Evolutionary conservation across 1,140 invertebrate genomes (phyloP).

Genomic region (Aphidius ervi): DNA sequence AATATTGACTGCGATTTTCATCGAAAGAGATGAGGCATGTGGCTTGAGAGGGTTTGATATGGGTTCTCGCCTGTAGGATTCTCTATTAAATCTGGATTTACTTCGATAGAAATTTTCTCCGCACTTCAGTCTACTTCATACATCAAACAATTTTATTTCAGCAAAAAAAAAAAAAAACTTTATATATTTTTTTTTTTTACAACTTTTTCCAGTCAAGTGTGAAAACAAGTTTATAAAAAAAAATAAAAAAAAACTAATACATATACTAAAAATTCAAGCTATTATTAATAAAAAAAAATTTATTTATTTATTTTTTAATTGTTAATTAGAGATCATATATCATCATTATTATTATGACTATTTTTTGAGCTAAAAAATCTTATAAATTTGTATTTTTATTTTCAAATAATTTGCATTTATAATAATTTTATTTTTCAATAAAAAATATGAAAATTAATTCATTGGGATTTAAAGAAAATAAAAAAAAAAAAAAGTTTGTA

Average conservation of each 20-base stretch:
- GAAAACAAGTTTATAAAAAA: not conserved
- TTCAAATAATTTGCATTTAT: too few relatives aligned
- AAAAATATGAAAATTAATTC: slow-evolving; percentile 22
- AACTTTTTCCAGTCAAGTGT: not conserved
- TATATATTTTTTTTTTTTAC: not conserved
- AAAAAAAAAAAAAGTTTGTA: too few relatives aligned
- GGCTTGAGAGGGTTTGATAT: slow-evolving; percentile 3
- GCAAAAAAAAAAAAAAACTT: slow-evolving; percentile 10
- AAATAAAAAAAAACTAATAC: too few relatives aligned
- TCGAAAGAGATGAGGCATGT: slow-evolving; percentile 16
- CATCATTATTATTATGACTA: too few relatives aligned
- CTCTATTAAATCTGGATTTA: slow-evolving; percentile 26
- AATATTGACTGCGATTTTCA: not conserved
- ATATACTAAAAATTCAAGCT: too few relatives aligned
- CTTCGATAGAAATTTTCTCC: slow-evolving; percentile 7
- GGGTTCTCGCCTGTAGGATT: slow-evolving; percentile 7
- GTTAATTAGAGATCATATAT: too few relatives aligned
- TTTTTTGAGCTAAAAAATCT: too few relatives aligned
- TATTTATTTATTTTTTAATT: too few relatives aligned
- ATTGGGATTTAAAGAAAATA: slow-evolving; percentile 9
- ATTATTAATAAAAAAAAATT: too few relatives aligned
- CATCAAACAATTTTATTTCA: slow-evolving; percentile 14
- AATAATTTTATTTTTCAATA: too few relatives aligned
- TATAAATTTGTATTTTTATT: too few relatives aligned
- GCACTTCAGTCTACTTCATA: slow-evolving; percentile 5